Evolutionary conservation across 2,888 invertebrate species (phyloP), one percentile per base, ranked within the genome.

Genomic region (Drosophila macrothrix): DNA sequence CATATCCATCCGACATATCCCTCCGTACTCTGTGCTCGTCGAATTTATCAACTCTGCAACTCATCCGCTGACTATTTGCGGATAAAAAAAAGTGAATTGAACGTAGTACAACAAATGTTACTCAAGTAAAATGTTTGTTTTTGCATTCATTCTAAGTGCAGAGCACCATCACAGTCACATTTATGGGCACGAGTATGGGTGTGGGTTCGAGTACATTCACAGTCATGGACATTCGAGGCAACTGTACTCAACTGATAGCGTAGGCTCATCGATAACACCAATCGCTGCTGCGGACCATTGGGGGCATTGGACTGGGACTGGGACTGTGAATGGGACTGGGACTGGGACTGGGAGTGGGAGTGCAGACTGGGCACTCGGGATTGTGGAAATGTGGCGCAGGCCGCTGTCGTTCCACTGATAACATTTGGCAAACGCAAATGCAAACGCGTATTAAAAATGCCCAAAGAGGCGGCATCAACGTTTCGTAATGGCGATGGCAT

Each of bases 81-180:
- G 49, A 66, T 41, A 61, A 58, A 39, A 31, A 64, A 66, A 60
- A 65, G 39, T 67, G 60, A 65, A 61, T 60, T 70, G 72, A 67
- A 43, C 64, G 63, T 67, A 68, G 64, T 67, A 76, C 61, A 82
- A 76, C 78, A 81, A 86, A 84, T 78, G 81, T 78, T 83, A 74
- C 83, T 90, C 84, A 84, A 88, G 89, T 85, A 84, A 88, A 91
- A 84, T 91, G 90, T 92, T 91, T 91, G 81, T 78, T 88, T 88
- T 89, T 80, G 68, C 76, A 72, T 78, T 70, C 84, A 78, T 77
- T 89, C 85, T 89, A 83, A 88, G 88, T 88, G 88, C 83, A 83
- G 67, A 76, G 60, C 58, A 64, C 61, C 73, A 63, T 64, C 65
- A 39, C 29, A 64, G n/a, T 39, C 62, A 54, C 68, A 68, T 65